Conservation (phyloP, 2,113 vertebrate genomes). For the Narcine bancroftii region DNA sequence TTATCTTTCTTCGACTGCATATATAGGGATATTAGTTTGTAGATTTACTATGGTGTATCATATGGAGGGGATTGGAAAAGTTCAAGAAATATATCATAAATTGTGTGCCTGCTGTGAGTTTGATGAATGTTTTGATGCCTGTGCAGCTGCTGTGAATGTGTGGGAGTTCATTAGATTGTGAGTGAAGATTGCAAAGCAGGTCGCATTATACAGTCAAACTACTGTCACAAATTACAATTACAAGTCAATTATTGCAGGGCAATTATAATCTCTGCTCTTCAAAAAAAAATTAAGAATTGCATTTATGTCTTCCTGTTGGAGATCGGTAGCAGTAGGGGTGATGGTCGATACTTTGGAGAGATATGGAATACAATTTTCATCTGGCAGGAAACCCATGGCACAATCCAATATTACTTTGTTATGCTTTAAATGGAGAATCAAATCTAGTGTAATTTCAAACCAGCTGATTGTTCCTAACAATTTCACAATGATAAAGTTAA, state of each 20-base stretch:
- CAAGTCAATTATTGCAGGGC: background rate
- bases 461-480: background rate
- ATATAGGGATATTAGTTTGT: background rate
- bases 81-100: background rate
- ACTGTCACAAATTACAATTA: background rate
- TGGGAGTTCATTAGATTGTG: conserved; percentile 10
- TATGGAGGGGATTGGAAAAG: background rate
- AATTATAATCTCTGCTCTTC: background rate
- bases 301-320: background rate
- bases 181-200: background rate
- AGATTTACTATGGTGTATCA: background rate
- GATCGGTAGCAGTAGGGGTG: background rate
- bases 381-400: background rate
- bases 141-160: background rate
- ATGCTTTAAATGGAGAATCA: background rate
- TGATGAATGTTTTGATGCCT: background rate
- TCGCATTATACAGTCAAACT: conserved; percentile 15
- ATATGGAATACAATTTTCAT: background rate
- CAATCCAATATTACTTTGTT: background rate
- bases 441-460: background rate
- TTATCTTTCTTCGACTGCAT: background rate
- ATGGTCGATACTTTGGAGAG: background rate
- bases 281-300: background rate
- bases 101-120: background rate
- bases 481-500: background rate